Conservation (phyloP, 2,113 vertebrate species). For the Stegostoma tigrinum region DNA sequence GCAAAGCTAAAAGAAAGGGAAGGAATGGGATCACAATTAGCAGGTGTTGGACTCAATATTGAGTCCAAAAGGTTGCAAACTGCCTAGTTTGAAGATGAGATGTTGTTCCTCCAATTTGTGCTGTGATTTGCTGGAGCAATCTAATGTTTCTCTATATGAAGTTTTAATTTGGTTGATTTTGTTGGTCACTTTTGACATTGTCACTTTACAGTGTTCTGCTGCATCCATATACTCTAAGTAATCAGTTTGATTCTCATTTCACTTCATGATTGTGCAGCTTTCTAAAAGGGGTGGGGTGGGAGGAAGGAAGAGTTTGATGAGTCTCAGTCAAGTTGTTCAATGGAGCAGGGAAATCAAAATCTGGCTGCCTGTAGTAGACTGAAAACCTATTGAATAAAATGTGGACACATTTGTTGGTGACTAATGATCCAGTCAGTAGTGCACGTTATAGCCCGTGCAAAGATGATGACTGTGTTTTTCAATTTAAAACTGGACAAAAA, state of each 20-base stretch:
- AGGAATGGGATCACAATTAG: no score
- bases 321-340: conserved; percentile 4
- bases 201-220: background rate
- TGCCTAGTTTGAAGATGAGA: no score
- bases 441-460: background rate
- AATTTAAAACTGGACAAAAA: background rate
- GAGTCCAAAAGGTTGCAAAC: no score
- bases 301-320: background rate
- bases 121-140: background rate
- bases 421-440: background rate
- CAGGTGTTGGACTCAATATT: no score
- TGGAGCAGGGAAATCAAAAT: background rate
- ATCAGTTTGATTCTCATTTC: background rate
- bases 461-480: background rate
- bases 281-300: background rate
- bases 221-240: background rate
- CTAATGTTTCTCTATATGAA: background rate
- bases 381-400: background rate
- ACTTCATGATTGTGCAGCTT: background rate
- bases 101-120: no score
- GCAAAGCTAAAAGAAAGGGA: no score
- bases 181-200: no score
- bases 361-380: background rate
- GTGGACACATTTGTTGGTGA: background rate
- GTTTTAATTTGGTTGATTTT: background rate